Base-by-base conservation (phyloP, 2,888 invertebrate species). In the Drosophila meridiana region DNA sequence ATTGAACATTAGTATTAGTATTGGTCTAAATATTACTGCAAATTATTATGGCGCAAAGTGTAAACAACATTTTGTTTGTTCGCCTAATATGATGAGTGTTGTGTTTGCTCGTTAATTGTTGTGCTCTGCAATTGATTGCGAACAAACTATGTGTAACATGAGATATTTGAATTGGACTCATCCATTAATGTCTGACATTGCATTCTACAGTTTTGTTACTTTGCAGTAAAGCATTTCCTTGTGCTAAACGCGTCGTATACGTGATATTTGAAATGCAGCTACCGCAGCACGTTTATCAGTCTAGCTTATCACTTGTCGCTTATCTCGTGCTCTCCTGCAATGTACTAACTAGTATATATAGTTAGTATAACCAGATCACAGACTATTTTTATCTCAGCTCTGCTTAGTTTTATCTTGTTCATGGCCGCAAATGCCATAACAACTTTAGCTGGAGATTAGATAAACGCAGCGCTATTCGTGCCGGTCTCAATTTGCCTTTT, bases 381-480 rank as follows among this genome's bases (percentile, higher is more conserved):
- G 61, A 45, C 62, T 78, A 82, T 73, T 74, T 76, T 70, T 79
- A 70, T 67, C 76, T 40, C 30, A 26, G n/a, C 30, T 50, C 55
- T 60, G 64, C 64, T 48, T 26, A 32, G 66, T 58, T 69, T 69
- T 74, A 78, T 81, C 62, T 61, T 30, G 59, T 60, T 76, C 63
- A 66, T 58, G 70, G 70, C 62, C 69, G 47, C 55, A 66, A 58
- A 69, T 69, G 65, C 43, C 55, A 42, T 56, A 61, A 77, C 58
- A 53, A 56, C 28, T 58, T 76, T 72, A 47, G 40, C 42, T 6
- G 30, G 13, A 67, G 81, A 76, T 82, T 73, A 87, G 88, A 87
- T 84, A 81, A 64, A 42, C 40, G 69, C 47, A 56, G 30, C 45
- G 68, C 48, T 30, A 30, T 32, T 67, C 32, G 40, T 68, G 48